Evolutionary conservation across 2,797 vertebrate genomes (phyloP).

Genomic region (Lacerta viridis): DNA sequence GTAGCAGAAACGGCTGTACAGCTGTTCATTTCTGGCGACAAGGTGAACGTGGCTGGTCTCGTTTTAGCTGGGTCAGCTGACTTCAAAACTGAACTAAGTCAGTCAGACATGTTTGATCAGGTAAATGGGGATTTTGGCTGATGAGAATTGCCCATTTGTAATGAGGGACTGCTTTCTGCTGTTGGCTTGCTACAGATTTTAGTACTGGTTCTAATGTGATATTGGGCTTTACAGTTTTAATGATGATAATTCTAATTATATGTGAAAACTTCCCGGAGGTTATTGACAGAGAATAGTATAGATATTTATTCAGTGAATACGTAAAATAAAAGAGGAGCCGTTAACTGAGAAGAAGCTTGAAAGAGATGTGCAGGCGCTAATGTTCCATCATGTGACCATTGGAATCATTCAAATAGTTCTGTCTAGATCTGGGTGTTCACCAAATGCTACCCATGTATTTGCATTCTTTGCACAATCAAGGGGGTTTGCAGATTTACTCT

Average conservation of each 20-base stretch:
- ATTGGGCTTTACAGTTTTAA: no score
- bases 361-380: not conserved
- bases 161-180: no score
- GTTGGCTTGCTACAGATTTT: no score
- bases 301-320: not conserved
- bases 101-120: slow-evolving; percentile 99
- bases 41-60: slow-evolving; percentile 98
- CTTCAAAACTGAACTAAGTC: slow-evolving; percentile 99
- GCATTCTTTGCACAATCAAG: not conserved
- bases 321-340: not conserved
- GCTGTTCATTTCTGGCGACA: slow-evolving; percentile 98
- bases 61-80: slow-evolving; percentile 98
- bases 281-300: no score
- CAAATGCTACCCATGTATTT: not conserved
- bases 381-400: not conserved
- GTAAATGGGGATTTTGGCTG: slow-evolving; percentile 79
- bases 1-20: slow-evolving; percentile 98
- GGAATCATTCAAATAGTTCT: not conserved
- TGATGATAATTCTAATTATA: no score
- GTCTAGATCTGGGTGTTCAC: not conserved
- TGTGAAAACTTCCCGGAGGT: not conserved
- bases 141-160: no score
- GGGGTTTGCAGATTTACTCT: not conserved
- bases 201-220: no score
- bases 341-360: not conserved